A percentile compares a stretch with the other conserved stretches of the same genome.
These are phyloP conservation scores for Idris sp. DNA, from an alignment of 1,140 invertebrate genomes.

Conservation along the genomic window DNA sequence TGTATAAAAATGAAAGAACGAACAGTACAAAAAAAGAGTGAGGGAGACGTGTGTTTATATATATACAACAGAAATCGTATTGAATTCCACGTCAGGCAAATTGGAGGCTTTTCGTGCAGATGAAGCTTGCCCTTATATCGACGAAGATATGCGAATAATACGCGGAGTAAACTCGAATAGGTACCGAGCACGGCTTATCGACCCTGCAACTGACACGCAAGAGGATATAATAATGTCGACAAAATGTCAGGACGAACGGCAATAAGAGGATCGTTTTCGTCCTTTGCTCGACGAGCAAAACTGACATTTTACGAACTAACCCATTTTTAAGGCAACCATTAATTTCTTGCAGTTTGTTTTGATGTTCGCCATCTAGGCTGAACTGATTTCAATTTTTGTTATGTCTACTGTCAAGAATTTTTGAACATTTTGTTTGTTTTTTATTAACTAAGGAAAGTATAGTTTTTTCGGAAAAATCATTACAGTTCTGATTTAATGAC, in stretches of 20 bases:
- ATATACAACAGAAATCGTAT: slow-evolving; percentile 28
- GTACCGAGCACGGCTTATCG: slow-evolving; percentile 52
- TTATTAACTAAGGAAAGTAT: too few species aligned
- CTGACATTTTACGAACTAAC: slow-evolving; percentile 31
- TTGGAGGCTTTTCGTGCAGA: slow-evolving; percentile 54
- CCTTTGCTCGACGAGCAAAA: slow-evolving; percentile 9
- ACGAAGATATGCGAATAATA: slow-evolving; percentile 60
- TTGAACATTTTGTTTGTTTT: too few species aligned
- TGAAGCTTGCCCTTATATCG: slow-evolving; percentile 43
- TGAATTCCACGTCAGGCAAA: slow-evolving; percentile 52
- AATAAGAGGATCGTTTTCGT: slow-evolving; percentile 56
- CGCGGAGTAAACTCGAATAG: slow-evolving; percentile 42
- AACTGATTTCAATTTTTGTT: too few species aligned
- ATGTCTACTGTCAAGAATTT: too few species aligned
- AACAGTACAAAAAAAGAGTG: background rate
- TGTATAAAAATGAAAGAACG: slow-evolving; percentile 1
- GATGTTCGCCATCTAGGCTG: background rate
- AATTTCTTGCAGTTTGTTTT: slow-evolving; percentile 9
- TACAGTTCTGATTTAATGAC: too few species aligned
- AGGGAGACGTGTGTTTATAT: too few species aligned
- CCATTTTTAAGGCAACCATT: slow-evolving; percentile 30
- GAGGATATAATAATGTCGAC: slow-evolving; percentile 57
- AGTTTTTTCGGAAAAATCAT: too few species aligned
- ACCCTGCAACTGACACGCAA: slow-evolving; percentile 63
- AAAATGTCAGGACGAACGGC: slow-evolving; percentile 41